Evolutionary conservation across 2,888 invertebrate species (phyloP), one percentile per base, ranked within the genome.

Genomic region (Clanis bilineata): DNA sequence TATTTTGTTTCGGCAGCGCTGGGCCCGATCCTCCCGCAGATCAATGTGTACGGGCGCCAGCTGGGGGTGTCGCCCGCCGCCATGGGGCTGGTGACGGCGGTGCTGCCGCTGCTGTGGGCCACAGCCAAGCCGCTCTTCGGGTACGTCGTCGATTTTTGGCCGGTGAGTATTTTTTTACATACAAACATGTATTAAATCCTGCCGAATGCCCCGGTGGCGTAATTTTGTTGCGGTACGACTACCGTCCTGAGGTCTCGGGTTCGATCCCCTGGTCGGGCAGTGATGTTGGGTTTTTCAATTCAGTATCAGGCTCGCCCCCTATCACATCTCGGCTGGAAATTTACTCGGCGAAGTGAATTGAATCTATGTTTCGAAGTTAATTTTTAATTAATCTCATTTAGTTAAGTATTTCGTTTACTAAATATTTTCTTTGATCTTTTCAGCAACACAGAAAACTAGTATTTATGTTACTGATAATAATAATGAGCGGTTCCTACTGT

Each of bases 21-120:
- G 87, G 97, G 97, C 0, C 96, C 97, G 0, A 94, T 97, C 55
- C 86, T 97, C 38, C 97, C 97, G 0, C 97, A 96, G 77, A 83
- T 96, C 47, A 93, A 95, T 61, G 96, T 97, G 10, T 95, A 94
- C 81, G 97, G 96, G 0, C 94, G 95, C 68, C 95, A 97, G 82
- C 85, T 97, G 67, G 97, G 97, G 7, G 93, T 97, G 23, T 95
- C 96, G 0, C 94, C 96, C 0, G 91, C 94, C 0, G 94, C 95
- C 0, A 96, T 97, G 96, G 97, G 97, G 1, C 93, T 93, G 65
- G 94, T 97, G 55, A 96, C 95, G 0, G 95, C 95, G 0, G 89
- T 96, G 1, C 81, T 97, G 63, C 97, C 97, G 0, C 90, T 97
- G n/a, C 83, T 96, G 41, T 96, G 96, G 91, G 93, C 96, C 0